These are phyloP conservation scores for Nycticorax nycticorax DNA, from an alignment of 2,113 vertebrate species.

Conservation along the genomic window DNA sequence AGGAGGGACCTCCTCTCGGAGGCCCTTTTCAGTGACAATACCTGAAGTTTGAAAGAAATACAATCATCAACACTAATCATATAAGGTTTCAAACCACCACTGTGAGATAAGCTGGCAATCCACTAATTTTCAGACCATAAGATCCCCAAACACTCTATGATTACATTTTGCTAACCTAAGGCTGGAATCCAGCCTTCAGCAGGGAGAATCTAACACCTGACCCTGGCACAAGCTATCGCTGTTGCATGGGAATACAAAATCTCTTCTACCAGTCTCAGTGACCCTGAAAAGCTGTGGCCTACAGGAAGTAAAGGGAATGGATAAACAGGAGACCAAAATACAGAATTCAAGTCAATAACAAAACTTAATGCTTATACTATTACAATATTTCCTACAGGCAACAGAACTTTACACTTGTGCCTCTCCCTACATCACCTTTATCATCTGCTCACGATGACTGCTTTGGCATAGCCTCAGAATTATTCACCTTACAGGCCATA, in stretches of 20 bases:
- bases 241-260: neutral
- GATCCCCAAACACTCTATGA: neutral
- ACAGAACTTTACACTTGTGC: neutral
- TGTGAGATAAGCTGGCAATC: neutral
- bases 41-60: slow-evolving; percentile 68
- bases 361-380: neutral
- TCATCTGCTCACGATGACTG: neutral
- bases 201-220: neutral
- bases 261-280: neutral
- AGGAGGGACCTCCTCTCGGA: slow-evolving; percentile 80
- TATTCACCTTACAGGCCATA: neutral
- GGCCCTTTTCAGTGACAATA: slow-evolving; percentile 85
- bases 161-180: neutral
- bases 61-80: neutral
- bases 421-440: neutral
- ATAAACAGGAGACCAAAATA: neutral
- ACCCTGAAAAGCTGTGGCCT: neutral
- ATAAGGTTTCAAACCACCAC: neutral
- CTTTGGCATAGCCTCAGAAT: neutral
- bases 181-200: neutral
- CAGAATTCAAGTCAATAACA: neutral
- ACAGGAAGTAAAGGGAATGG: neutral
- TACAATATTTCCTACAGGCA: neutral
- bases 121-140: neutral
- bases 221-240: neutral